Evolutionary conservation across 2,888 invertebrate genomes (phyloP), one percentile per base, ranked within the genome.

Genomic region (Hirtodrosophila alboralis): DNA sequence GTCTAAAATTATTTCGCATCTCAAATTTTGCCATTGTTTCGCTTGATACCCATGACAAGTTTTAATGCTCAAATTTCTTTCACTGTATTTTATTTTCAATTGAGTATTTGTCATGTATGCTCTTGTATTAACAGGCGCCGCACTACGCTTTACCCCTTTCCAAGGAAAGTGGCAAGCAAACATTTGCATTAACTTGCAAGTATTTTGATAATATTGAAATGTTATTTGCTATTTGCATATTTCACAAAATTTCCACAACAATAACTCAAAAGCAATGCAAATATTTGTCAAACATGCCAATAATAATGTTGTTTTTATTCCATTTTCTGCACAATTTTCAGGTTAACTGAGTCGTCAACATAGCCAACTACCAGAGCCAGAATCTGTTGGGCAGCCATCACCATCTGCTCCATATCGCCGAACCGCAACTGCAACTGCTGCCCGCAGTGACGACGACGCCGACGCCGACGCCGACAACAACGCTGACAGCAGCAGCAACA

Each of bases 371-470:
- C 54, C 77, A 84, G 80, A 84, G 75, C 38, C 64, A 60, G 58
- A 80, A 72, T 51, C 73, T 81, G 86, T 69, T 87, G 84, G 87
- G 79, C 79, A 80, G 79, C 83, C 87, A 85, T 85, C 87, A 87
- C 76, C 80, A 87, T 75, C 86, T 84, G 80, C 84, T 87, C 80
- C 69, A 74, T 48, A 75, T 75, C 60, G 76, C 86, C 80, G 84
- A 86, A 69, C 84, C 77, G 28, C 76, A 78, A 81, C 52, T 85
- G 80, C 80, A 78, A 74, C 75, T 84, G 83, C 77, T 84, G 73
- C 75, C 84, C 71, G 66, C 84, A 84, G 72, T 64, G 75, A 78
- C 75, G 54, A 77, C 77, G 41, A 72, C 75, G 53, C 36, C 63
- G 58, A 65, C 83, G 58, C 36, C 54, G 58, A 74, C 57, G 36